Evolutionary conservation across 2,113 vertebrate genomes (phyloP), one percentile per base, ranked within the genome.

Genomic region (Oophaga pumilio): DNA sequence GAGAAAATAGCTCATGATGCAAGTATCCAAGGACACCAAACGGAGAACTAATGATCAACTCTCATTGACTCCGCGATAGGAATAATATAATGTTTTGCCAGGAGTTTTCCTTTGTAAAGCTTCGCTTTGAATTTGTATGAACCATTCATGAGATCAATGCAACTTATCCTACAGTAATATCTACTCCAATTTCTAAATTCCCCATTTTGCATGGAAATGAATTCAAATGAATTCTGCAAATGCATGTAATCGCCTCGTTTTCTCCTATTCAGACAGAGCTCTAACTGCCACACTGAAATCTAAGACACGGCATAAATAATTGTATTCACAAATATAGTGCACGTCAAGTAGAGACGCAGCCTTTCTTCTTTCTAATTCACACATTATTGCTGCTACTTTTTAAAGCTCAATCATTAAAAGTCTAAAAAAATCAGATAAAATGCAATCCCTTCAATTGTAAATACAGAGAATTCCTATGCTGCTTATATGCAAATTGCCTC

Each of bases 221-320:
- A 73, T 73, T 28, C 26, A 73, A 73, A 73, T 73, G 28, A 33
- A 73, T 73, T 33, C 69, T 73, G 33, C 69, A 33, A 73, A 43
- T 73, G 69, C 69, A 73, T 73, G 69, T 43, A 73, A 73, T 43
- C 28, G 17, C 14, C 26, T 69, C 26, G 28, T 69, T 69, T 33
- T 13, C 2, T 73, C 33, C 10, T 73, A 43, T 73, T 73, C 69
- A 73, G 69, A 49, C 69, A 33, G 68, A 71, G 68, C 24, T 33
- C 1, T 33, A 33, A 71, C 68, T 71, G 68, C 68, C 14, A 73
- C 28, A 73, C 1, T 43, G 69, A 73, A 49, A 73, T 43, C 43
- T 33, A 10, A 73, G 69, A 73, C 69, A 71, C 18, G 68, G 69
- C 69, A 73, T 73, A 73, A 73, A 73, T 73, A 73, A 73, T 18